Evolutionary conservation across 35 echinoderm and acorn worm genomes (phyloP).

Genomic region (Stichopus chloronotus): DNA sequence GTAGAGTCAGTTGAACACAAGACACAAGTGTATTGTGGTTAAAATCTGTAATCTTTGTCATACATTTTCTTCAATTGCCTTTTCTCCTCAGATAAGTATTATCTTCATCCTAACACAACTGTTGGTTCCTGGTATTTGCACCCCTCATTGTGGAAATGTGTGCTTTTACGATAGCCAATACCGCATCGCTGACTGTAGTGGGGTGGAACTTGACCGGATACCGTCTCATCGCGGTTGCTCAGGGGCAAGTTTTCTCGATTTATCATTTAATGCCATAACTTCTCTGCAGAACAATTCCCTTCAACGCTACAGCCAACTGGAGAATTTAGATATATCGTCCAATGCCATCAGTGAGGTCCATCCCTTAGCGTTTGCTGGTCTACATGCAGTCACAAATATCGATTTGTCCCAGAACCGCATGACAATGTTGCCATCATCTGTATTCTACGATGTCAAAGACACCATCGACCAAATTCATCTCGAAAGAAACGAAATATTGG

Average conservation of each 20-base stretch:
- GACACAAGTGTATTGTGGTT: too few relatives aligned
- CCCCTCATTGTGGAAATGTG: not conserved
- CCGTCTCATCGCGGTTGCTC: not conserved
- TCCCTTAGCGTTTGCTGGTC: not conserved
- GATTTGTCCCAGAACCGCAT: constrained; percentile 20
- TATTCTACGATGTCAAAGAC: not conserved
- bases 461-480: constrained; percentile 27
- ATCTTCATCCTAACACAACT: not conserved
- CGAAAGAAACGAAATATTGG: constrained; percentile 11
- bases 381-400: not conserved
- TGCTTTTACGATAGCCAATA: constrained; percentile 26
- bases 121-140: not conserved
- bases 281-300: not conserved
- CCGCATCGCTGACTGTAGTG: constrained; percentile 2
- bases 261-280: not conserved
- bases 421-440: not conserved
- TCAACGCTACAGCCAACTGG: not conserved
- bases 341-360: not conserved
- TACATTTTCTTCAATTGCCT: too few relatives aligned
- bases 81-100: too few relatives aligned
- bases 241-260: not conserved
- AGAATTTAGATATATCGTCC: constrained; percentile 29
- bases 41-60: too few relatives aligned
- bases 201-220: not conserved
- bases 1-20: too few relatives aligned